phyloP scores from a whole-genome alignment of 2,113 vertebrate species.

The Bubo blakistoni region DNA sequence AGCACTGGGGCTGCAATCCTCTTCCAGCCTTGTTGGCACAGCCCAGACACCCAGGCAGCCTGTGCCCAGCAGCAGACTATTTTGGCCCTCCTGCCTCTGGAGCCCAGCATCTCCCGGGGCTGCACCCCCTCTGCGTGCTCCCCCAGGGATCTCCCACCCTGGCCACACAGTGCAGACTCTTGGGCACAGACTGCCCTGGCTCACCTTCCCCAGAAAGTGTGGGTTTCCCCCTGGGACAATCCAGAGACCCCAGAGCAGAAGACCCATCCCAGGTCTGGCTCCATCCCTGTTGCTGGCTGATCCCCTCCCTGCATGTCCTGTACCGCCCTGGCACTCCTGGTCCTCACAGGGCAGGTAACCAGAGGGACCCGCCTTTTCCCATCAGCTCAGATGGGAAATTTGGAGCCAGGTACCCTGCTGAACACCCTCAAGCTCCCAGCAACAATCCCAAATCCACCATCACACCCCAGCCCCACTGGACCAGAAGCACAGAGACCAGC shows the following conservation, averaged over 20 bases:
- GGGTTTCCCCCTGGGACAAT: neutral
- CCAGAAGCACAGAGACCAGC: neutral
- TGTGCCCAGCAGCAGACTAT: neutral
- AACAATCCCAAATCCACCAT: neutral
- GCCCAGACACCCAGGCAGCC: neutral
- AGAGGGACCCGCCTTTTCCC: neutral
- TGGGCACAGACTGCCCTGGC: neutral
- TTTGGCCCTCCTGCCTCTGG: neutral
- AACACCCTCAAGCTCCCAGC: neutral
- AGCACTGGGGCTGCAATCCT: neutral
- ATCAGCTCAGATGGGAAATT: neutral
- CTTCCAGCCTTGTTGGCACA: neutral
- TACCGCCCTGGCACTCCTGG: neutral
- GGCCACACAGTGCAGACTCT: neutral
- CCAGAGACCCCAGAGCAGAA: neutral
- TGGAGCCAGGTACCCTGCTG: fast-evolving
- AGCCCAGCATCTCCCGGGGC: neutral
- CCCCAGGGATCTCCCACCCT: neutral
- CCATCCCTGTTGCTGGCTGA: neutral
- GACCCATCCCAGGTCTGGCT: neutral
- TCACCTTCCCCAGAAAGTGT: fast-evolving
- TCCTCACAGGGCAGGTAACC: neutral
- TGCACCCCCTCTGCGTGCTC: neutral
- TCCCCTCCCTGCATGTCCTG: neutral
- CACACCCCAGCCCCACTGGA: neutral